Evolutionary conservation across 1,140 invertebrate genomes (phyloP), one percentile per base, ranked within the genome.

Genomic region (Ceratina calcarata): DNA sequence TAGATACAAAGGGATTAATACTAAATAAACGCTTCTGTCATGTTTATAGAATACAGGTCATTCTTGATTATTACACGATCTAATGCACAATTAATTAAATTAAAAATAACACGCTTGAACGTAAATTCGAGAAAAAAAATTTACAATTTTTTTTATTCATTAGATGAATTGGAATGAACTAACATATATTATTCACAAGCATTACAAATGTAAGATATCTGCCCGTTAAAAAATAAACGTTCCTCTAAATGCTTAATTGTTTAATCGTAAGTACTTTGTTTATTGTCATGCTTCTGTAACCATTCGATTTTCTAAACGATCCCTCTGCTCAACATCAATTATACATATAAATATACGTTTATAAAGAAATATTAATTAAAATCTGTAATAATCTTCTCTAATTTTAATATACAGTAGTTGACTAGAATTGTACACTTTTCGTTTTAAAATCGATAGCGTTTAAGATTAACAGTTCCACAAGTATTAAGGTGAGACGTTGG

Each of bases 261-360:
- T 75, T 78, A 57, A 64, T 73, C 51, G 20, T 79, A 79, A 71
- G 49, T 78, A 72, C 60, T 72, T 1, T 32, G 51, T 62, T 79
- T 74, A 73, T 79, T 79, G 70, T 79, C 62, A 79, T 66, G 55
- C 22, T 55, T 72, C 15, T 51, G 15, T 66, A 65, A 79, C 27
- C 18, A 27, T 49, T n/a, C 27, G 20, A 65, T 65, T 10, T 24
- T 55, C 10, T 64, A 78, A 71, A 51, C 22, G 6, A 64, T 70
- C 32, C 8, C n/a, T 69, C 24, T 57, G n/a, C 64, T 45, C 49
- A 24, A 37, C 22, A 71, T 64, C 16, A 49, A 64, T 78, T 45
- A 55, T 55, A 64, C 22, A 37, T 24, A 72, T 24, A 61, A 70
- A 78, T 62, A 62, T 55, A 70, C 18, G 20, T 37, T 3, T 37